Base-by-base conservation (phyloP, 2,113 vertebrate genomes). In the Atlantisia rogersi region DNA sequence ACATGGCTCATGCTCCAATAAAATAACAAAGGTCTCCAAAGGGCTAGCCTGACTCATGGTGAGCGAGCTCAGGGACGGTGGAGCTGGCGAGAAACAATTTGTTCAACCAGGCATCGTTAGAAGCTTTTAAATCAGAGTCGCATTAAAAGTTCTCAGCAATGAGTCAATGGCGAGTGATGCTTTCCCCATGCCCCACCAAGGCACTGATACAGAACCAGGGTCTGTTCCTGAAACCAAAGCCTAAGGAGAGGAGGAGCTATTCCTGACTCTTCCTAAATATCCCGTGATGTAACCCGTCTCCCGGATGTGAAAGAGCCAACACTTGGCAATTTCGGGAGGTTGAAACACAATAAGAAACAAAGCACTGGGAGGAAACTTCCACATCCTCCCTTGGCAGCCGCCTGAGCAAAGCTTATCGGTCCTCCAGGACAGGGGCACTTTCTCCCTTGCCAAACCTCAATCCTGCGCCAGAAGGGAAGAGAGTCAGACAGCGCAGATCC, bases 341-440 rank as follows among this genome's bases (percentile, higher is more conserved):
- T 88, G 86, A 37, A 76, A 86, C 73, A 95, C 80, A 95, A 92
- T 90, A 89, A 93, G 92, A 92, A 95, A 94, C 88, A 93, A 97
- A 96, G 67, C 62, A 82, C 88, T 90, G 91, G 94, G 94, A 97
- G 97, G 96, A 97, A 97, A 95, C 95, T 95, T 96, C 96, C 84
- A 97, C 96, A 96, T 97, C 97, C 97, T 97, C 97, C 89, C 92
- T 83, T 82, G 95, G 95, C 94, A 95, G 82, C 16, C 8, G 2
- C 31, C 31, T 6, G 55, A 56, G 82, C 44, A 32, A 79, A 71
- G 48, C 90, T 95, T 97, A 95, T 96, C 93, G 21, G 70, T 18
- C 28, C 69, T 80, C 67, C 76, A 71, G 90, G 62, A 90, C 39
- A 0, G 0, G 53, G 68, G 62, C 58, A 96, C 95, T 94, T 97